Evolutionary conservation across 1,140 invertebrate species (phyloP), one percentile per base, ranked within the genome.

Genomic region (Calephelis virginiensis): DNA sequence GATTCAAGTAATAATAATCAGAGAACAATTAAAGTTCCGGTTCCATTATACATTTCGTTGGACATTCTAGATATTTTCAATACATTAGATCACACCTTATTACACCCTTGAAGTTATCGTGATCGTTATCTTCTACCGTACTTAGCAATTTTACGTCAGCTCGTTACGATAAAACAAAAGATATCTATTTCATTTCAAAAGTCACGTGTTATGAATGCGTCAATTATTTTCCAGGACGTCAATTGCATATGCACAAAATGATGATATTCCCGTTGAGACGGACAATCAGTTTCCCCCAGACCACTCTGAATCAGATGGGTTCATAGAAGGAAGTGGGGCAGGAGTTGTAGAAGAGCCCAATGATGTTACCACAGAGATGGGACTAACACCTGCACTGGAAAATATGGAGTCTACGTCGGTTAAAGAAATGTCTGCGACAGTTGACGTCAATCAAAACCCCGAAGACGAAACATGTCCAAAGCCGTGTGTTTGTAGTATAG

Each of bases 81-180:
- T 63, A 69, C 67, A 68, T 71, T 63, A 75, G 61, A 69, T 70
- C 48, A 67, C 63, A 46, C 28, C 53, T 67, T 68, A 71, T 65
- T 64, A 73, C 80, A 83, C 82, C 82, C 86, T 84, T 84, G 71
- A 74, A 79, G 76, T 78, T 89, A 90, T 90, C 87, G 77, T 67
- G 64, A 71, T 77, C 82, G 82, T 90, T 90, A 87, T 88, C 84
- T 80, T 13, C 11, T 49, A 13, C 14, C 71, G 69, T 79, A 82
- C 83, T 84, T 82, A 83, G 77, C 71, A 82, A 82, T 80, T 83
- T 82, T 85, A 80, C 87, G 83, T 88, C 85, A 85, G 71, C 72
- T 82, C 72, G 73, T 77, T 72, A 78, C 67, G 86, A 90, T 89
- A 90, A 87, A 84, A 76, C 66, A 78, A 73, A 77, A 79, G 74